Evolutionary conservation across 2,797 vertebrate species (phyloP), one percentile per base, ranked within the genome.

Genomic region (Crocodylus rhombifer): DNA sequence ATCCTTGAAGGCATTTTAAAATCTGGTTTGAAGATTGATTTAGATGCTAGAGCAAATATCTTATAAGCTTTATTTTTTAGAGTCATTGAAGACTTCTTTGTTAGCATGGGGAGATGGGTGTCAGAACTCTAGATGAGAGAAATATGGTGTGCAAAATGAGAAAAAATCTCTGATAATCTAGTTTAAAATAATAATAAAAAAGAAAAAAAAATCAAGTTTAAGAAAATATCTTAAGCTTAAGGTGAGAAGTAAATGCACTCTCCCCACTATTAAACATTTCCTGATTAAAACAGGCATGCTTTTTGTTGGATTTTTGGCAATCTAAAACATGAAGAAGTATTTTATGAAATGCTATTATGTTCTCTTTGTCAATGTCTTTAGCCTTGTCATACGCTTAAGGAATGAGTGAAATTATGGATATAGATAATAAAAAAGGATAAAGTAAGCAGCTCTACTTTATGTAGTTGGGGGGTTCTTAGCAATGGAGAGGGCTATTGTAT

Each of bases 321-420:
- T 69, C 9, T 65, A 87, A 89, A 25, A 87, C 18, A 84, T 11
- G 75, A 1, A 69, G 67, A 80, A 92, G 69, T 85, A 82, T 77
- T 90, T 82, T 88, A 61, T 85, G 82, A 87, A 6, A 28, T 36
- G n/a, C 28, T 18, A 82, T 65, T 78, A 79, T 13, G 76, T 84
- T 58, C 21, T 95, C 75, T 71, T 92, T 55, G 90, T 69, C 42
- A 74, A 56, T 56, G 4, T 73, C n/a, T 83, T 67, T 67, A 55
- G 14, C 81, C 92, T 63, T 79, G 51, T 69, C 87, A 23, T 11
- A 86, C 14, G 82, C 30, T 62, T n/a, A 79, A 36, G 67, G 77
- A 92, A 88, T 7, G n/a, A 94, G 7, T 20, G 64, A 92, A 94
- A 87, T 26, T 1, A 84, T 76, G 78, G 91, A 86, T 62, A 69